Evolutionary conservation across 30 jellyfish, hydroid and myxozoan species (phyloP), one percentile per base, ranked within the genome.

Genomic region (Euphysa ruthae): DNA sequence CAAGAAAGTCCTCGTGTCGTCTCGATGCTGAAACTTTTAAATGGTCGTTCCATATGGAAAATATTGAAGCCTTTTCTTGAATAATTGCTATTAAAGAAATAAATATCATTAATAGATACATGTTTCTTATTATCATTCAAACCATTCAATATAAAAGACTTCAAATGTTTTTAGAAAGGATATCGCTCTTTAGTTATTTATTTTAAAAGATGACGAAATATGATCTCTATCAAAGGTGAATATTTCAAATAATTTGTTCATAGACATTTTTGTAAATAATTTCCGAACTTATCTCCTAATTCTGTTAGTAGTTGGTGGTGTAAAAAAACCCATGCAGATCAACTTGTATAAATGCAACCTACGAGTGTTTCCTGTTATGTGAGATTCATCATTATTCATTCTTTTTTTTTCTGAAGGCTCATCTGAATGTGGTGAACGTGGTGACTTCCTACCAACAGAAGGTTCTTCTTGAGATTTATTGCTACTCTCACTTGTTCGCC

Each of bases 1-100:
- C 97, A 60, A 81, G 83, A 51, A 87, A 87, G n/a, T 87, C 94
- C 8, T 66, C 94, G 55, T 77, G 95, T 21, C 71, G 66, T 32
- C 93, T 74, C 15, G 65, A 81, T 23, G 95, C 93, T 1, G 65
- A 31, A 20, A 57, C 54, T 16, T 84, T 84, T 74, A 69, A 23
- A 44, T 84, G 93, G 33, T 55, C 75, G 21, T 80, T 75, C 93
- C 90, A 84, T 1, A 84, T 75, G 19, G 95, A 64, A 18, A 84
- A 35, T 26, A 84, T 65, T 25, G 75, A 66, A 6, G 79, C 22
- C 65, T 84, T 74, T 5, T 82, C 68, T 32, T 70, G 64, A n/a
- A 83, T 34, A 6, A 79, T 66, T 24, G 82, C 92, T 82, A 22
- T 10, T 10, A 8, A 10, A 20, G 19, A 52, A 20, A 52, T 8